A percentile compares a stretch with the other conserved stretches of the same genome.
Evolutionary conservation across 2,888 invertebrate genomes (phyloP).

Genomic region (Catocala nupta): DNA sequence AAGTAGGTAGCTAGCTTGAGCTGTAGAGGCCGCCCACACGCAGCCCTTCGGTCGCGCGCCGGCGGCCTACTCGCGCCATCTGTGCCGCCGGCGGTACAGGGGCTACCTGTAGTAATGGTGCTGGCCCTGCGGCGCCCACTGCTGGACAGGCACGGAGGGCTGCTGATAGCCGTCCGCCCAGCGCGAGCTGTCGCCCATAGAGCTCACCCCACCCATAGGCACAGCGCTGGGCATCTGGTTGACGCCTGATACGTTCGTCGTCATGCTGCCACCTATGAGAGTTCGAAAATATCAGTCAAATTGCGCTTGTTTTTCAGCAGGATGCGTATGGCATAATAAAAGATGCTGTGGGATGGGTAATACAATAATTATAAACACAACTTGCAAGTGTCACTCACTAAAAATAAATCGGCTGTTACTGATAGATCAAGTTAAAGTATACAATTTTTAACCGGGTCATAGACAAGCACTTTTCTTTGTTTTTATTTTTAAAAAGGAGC

Average conservation of each 20-base stretch:
- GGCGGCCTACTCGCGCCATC: constrained; percentile 1
- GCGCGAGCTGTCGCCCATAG: constrained; percentile 45
- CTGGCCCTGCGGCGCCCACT: constrained; percentile 78
- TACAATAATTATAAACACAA: no score
- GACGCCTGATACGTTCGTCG: constrained; percentile 58
- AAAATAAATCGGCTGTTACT: no score
- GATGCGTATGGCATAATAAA: no score
- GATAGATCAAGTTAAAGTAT: no score
- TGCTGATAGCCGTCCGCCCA: constrained; percentile 60
- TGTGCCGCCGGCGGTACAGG: constrained; percentile 13
- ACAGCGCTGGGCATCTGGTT: constrained; percentile 41
- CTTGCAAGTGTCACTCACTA: no score
- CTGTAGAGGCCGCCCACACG: no score
- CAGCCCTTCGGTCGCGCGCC: no score
- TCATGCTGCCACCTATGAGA: constrained; percentile 58
- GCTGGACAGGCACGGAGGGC: constrained; percentile 49
- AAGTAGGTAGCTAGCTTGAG: not conserved
- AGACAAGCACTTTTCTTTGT: no score
- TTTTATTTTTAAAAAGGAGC: no score
- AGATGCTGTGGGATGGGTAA: no score
- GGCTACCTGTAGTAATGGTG: constrained; percentile 89
- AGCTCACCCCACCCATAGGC: constrained; percentile 34
- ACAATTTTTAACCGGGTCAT: no score
- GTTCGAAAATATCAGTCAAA: not conserved
- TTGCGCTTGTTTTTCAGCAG: no score